Base-by-base conservation (phyloP, 2,797 vertebrate species). In the Helicolenus hilgendorfi region DNA sequence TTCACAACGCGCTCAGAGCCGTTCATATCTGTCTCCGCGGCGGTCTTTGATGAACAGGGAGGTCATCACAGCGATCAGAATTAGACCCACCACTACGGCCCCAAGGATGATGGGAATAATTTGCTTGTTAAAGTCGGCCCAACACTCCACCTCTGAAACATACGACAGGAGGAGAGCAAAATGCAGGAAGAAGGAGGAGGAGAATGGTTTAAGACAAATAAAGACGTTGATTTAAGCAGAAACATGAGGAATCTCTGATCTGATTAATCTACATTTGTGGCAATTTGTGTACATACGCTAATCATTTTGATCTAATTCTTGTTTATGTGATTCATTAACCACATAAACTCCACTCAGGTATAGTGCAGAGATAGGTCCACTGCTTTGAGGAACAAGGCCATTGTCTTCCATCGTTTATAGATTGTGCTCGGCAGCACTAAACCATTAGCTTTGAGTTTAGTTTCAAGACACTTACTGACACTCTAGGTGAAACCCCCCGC, bases 101-200 rank as follows among this genome's bases (percentile, higher is more conserved):
- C 97, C 97, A 27, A 98, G 15, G 0, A 96, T 89, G 2, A 98
- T 71, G 58, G 98, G 97, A 59, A 98, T 74, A 31, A 96, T 75
- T 79, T 85, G 95, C 89, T 93, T 96, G 81, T 91, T 97, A 83
- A 65, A 97, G 86, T 99, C 98, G 2, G 79, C 89, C 95, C 90
- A 97, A 88, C 99, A 99, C 93, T 98, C 98, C 74, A 97, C 93
- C 77, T 93, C 99, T 99, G 97, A 56, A 97, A 97, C 13, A 79
- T 1, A 2, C 41, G 22, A 5, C 59, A n/a, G 70, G 1, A 27
- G 26, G 67, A n/a, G 26, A 68, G 11, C 10, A 29, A 24, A 22
- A 56, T 20, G 14, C 11, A 36, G 13, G 4, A n/a, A 68, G 10
- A 31, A 58, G 22, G 22, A 27, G 27, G 14, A 49, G 2, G 41